phyloP scores from a whole-genome alignment of 1,140 invertebrate genomes.

The Paraescarpia echinospica region DNA sequence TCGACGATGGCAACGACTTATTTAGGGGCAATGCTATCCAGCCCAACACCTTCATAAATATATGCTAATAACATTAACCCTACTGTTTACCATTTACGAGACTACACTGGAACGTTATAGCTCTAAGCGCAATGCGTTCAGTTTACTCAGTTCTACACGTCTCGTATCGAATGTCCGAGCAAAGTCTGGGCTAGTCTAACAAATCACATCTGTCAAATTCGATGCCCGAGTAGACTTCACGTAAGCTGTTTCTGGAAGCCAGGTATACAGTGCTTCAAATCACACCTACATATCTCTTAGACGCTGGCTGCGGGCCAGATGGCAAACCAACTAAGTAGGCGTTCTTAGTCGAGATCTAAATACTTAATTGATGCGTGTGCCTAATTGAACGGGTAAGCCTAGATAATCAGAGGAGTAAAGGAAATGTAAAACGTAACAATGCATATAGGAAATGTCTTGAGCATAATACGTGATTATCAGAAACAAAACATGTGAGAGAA shows the following conservation, averaged over 20 bases:
- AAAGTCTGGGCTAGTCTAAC: background rate
- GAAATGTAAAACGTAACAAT: background rate
- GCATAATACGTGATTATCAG: background rate
- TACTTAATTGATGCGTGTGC: background rate
- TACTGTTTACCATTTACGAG: background rate
- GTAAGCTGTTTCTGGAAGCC: background rate
- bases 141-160: too few relatives aligned
- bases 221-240: background rate
- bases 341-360: background rate
- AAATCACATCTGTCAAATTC: background rate
- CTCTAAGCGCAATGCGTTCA: too few relatives aligned
- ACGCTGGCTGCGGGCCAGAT: background rate
- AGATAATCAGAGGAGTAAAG: background rate
- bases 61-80: background rate
- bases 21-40: too few relatives aligned
- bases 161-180: too few relatives aligned
- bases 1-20: background rate
- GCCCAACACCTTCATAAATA: background rate
- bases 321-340: background rate
- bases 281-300: background rate
- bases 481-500: background rate
- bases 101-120: background rate
- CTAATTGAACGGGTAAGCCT: background rate
- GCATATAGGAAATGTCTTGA: too few relatives aligned
- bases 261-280: background rate